Conservation (phyloP, 2,113 vertebrate species). For the Vimba vimba region DNA sequence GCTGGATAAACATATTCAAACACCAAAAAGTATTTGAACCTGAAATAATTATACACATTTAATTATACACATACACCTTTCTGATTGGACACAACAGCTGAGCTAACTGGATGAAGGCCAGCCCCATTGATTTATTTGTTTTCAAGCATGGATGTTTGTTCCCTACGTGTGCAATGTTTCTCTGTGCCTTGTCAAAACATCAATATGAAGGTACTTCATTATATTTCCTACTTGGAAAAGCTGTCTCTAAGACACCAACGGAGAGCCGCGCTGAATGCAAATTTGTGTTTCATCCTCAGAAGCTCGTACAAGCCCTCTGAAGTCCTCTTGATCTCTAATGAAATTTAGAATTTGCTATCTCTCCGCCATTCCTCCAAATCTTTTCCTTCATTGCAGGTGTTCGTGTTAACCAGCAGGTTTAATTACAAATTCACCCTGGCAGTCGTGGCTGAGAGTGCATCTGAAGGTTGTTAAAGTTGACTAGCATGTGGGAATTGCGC, state of each 20-base stretch:
- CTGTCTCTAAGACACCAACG: not conserved
- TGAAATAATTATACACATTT: not conserved
- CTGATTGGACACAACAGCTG: not conserved
- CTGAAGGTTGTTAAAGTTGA: slow-evolving; percentile 60
- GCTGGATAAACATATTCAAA: not conserved
- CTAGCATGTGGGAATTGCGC: slow-evolving; percentile 40
- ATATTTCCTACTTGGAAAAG: slow-evolving; percentile 22
- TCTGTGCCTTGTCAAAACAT: slow-evolving; percentile 37
- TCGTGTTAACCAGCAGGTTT: slow-evolving; percentile 61
- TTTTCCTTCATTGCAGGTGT: slow-evolving; percentile 57
- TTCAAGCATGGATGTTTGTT: slow-evolving; percentile 22
- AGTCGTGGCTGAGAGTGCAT: slow-evolving; percentile 37
- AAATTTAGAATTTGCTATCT: slow-evolving; percentile 63
- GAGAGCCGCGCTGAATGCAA: slow-evolving; percentile 15
- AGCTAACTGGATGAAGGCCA: not conserved
- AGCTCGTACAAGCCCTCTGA: slow-evolving; percentile 40
- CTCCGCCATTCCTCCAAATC: slow-evolving; percentile 29
- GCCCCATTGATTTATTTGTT: slow-evolving; percentile 22
- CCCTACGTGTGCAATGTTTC: slow-evolving; percentile 3
- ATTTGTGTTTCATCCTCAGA: slow-evolving; percentile 28
- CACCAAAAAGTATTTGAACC: not conserved
- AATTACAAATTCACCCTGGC: slow-evolving; percentile 60
- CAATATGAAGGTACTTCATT: slow-evolving; percentile 37
- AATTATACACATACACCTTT: not conserved
- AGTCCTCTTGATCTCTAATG: slow-evolving; percentile 62